These are phyloP conservation scores for Dromiciops gliroides DNA, from an alignment of 2,113 vertebrate species.

Conservation along the genomic window DNA sequence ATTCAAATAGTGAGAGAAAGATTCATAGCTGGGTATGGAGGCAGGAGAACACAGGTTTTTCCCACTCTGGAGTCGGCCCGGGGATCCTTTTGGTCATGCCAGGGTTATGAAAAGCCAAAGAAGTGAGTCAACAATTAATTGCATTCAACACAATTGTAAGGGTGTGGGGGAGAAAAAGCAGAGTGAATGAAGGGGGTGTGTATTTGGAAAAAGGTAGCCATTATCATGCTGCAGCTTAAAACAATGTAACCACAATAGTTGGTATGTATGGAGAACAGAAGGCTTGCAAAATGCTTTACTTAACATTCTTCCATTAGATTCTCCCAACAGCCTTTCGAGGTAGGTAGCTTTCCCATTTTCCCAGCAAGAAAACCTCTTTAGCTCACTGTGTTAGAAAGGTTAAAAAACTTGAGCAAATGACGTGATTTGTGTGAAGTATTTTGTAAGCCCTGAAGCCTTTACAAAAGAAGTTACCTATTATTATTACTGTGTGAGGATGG, in stretches of 20 bases:
- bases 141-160: not conserved
- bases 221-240: not conserved
- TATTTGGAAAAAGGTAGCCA: not conserved
- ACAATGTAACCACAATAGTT: not conserved
- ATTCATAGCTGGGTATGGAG: not conserved
- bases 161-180: not conserved
- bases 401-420: not conserved
- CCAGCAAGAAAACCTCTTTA: not conserved
- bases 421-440: not conserved
- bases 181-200: not conserved
- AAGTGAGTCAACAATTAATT: not conserved
- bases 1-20: not conserved
- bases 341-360: not conserved
- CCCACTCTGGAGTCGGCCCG: not conserved
- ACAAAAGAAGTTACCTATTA: not conserved
- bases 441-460: not conserved
- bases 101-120: not conserved
- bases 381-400: not conserved
- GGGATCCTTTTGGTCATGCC: not conserved
- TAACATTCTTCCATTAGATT: not conserved
- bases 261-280: not conserved
- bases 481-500: not conserved
- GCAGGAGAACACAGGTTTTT: not conserved
- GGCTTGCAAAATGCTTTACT: not conserved
- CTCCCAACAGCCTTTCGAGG: not conserved